Base-by-base conservation (phyloP, 2,797 vertebrate genomes). In the Sphaeramia orbicularis region DNA sequence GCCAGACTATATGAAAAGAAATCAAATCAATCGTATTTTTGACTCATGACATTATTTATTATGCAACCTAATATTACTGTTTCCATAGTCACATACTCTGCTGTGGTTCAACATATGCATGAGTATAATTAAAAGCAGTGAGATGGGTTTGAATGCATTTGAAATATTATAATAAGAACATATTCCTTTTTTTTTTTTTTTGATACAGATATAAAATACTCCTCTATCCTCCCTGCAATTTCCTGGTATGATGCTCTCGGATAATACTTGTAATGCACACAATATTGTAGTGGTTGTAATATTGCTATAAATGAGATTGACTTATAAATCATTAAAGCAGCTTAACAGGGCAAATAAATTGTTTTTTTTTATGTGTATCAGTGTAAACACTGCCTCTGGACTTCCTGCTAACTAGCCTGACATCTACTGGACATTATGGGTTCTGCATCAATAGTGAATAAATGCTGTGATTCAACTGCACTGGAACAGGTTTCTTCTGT, bases 381-480 rank as follows among this genome's bases (percentile, higher is more conserved):
- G 3, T 50, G 15, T 58, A 16, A 60, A 66, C 56, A 72, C 6
- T 37, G 42, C 30, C 13, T 37, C 16, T 36, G 19, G 1, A 43
- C 13, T 72, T 76, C 57, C 40, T 55, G 11, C 53, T 76, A 53
- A 44, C 86, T 88, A 85, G 65, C 64, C 73, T 89, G 90, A 86
- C 91, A 87, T 80, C 92, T 92, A 72, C 84, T 92, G 92, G 91
- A 13, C 62, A 24, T 40, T 3, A 14, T 6, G 3, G 43, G 71
- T 35, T 53, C 51, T 89, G 48, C 77, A 80, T 13, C 32, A 47
- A 58, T 12, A 58, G 3, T 13, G 2, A 60, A 38, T 8, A 16
- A 2, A 38, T 19, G 3, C 7, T 30, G 3, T 30, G 7, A 7
- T 4, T 30, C 27, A 30, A 30, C 3, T 27, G 30, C 27, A 7